phyloP scores from a whole-genome alignment of 2,113 vertebrate species.

The Machaerirhynchus nigripectus region DNA sequence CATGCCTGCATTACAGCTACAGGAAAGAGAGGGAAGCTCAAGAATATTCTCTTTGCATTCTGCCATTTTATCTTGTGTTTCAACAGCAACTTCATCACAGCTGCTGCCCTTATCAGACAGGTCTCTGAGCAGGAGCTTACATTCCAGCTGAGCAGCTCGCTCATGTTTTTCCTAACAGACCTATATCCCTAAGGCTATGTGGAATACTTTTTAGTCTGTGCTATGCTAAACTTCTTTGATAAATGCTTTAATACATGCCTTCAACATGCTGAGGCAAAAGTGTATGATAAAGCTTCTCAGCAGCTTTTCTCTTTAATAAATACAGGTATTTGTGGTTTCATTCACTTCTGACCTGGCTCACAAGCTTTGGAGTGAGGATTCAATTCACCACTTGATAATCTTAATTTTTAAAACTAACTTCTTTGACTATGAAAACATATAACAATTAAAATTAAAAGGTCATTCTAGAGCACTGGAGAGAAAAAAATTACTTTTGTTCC shows the following conservation, averaged over 20 bases:
- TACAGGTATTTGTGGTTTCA: background rate
- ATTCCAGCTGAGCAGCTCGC: background rate
- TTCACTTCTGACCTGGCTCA: background rate
- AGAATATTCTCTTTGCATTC: background rate
- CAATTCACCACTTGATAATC: background rate
- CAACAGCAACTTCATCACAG: background rate
- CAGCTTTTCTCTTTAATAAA: background rate
- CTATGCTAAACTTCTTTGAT: background rate
- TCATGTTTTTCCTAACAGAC: background rate
- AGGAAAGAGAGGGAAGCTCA: background rate
- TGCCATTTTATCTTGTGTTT: background rate
- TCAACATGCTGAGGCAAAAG: background rate
- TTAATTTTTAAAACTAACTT: background rate
- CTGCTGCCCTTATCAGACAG: background rate
- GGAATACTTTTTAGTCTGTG: background rate
- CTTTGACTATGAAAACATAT: background rate
- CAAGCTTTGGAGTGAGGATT: background rate
- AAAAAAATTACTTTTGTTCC: background rate
- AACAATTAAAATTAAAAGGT: background rate
- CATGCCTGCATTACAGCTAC: accelerated
- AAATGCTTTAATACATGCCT: background rate
- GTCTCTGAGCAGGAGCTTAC: background rate
- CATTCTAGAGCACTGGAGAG: background rate
- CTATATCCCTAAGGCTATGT: background rate
- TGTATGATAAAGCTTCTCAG: background rate